Conservation (phyloP, 2,797 vertebrate species). For the Gymnocypris eckloni region DNA sequence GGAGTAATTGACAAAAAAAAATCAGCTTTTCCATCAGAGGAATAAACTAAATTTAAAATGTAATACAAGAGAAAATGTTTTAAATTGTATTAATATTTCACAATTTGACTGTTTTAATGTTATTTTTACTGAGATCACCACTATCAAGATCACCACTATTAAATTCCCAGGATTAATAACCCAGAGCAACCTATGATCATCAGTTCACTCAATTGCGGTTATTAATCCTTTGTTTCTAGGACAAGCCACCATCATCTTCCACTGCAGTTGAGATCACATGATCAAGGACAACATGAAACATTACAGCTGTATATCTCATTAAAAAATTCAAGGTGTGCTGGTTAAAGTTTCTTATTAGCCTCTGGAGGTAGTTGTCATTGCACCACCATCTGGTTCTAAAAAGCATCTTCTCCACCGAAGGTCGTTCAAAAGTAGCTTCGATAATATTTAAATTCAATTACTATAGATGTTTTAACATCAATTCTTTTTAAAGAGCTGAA, state of each 20-base stretch:
- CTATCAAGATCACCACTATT: not conserved
- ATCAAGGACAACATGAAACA: slow-evolving; percentile 16
- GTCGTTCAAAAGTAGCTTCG: not conserved
- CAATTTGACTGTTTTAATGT: not conserved
- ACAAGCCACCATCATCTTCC: not conserved
- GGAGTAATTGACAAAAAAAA: no score
- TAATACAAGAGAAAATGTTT: not conserved
- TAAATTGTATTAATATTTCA: not conserved
- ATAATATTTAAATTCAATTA: not conserved
- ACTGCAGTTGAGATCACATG: not conserved
- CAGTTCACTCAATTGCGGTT: not conserved
- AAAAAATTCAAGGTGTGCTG: not conserved
- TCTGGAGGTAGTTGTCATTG: not conserved
- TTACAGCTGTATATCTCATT: not conserved
- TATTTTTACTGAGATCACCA: not conserved
- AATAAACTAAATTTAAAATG: not conserved
- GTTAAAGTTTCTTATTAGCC: not conserved
- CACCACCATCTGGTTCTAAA: not conserved
- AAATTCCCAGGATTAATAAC: not conserved
- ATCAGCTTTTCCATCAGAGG: not conserved
- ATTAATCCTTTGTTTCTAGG: slow-evolving; percentile 12
- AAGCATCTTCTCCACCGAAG: not conserved
- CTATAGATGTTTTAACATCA: not conserved
- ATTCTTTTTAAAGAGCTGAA: not conserved
- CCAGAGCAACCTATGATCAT: not conserved